Base-by-base conservation (phyloP, 1,140 invertebrate species). In the Tetramorium alpestre region DNA sequence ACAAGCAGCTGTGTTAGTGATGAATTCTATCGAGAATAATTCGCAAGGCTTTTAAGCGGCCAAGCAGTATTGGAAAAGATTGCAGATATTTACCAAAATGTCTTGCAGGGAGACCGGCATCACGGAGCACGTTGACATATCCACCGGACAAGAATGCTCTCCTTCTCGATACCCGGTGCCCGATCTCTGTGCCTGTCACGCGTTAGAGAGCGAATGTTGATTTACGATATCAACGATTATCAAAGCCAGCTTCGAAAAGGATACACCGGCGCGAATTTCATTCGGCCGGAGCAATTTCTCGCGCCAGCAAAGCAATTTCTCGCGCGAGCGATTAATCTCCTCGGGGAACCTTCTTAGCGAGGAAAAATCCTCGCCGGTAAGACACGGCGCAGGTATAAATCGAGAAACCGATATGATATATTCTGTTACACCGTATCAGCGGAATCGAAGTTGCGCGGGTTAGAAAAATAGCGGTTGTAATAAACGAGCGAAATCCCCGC, bases 71-170 rank as follows among this genome's bases (percentile, higher is more conserved):
- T 58, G 41, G 51, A 84, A 77, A 87, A 44, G 22, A 13, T 64
- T 25, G 56, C 54, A 60, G 62, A 88, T 92, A 92, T 92, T 95
- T 95, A 95, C 95, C 95, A 95, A 86, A 92, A 95, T 95, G 91
- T 95, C 95, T 92, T 94, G 94, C 90, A 95, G 92, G 28, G 95
- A 95, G 47, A 95, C 94, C 84, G 94, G 94, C 94, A 95, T 95
- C 90, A 95, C 92, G 85, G 94, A 95, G 88, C 94, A 95, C 88
- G 93, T 94, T 90, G 94, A 93, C 94, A 95, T 95, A 78, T 87
- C 88, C 78, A 22, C 58, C 54, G 47, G 72, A 44, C 78, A 54
- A 60, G 69, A 64, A 65, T 78, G 58, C 38, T 80, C 60, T 49
- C 85, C 75, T 25, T 80, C 90, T 75, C 76, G 70, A 51, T 80